Evolutionary conservation across 1,140 invertebrate genomes (phyloP).

Genomic region (Neotoxoptera formosana): DNA sequence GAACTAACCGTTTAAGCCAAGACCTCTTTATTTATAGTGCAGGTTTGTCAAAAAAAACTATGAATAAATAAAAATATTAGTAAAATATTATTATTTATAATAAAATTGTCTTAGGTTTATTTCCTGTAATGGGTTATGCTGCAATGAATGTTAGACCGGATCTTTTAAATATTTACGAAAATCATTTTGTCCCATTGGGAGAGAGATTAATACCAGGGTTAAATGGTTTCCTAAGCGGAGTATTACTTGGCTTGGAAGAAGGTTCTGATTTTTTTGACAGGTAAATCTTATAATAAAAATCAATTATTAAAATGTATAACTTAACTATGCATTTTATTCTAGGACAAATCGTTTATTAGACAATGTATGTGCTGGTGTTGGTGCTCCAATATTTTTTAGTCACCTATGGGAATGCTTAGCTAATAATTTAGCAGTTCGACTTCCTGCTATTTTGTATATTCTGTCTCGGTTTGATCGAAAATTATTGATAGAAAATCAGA

Average conservation of each 20-base stretch:
- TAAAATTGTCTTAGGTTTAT: constrained; percentile 73
- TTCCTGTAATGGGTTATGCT: constrained; percentile 88
- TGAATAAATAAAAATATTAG: neutral
- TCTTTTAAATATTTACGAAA: constrained; percentile 88
- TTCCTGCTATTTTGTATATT: constrained; percentile 85
- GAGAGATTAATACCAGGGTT: constrained; percentile 82
- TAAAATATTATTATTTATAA: neutral
- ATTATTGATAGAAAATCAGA: constrained; percentile 82
- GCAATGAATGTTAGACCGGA: constrained; percentile 89
- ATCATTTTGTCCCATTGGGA: constrained; percentile 87
- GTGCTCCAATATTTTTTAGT: constrained; percentile 82
- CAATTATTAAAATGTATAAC: neutral
- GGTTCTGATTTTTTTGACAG: constrained; percentile 89
- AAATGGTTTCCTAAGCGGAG: constrained; percentile 85
- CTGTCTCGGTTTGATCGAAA: constrained; percentile 85
- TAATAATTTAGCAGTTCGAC: constrained; percentile 81
- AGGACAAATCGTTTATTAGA: constrained; percentile 81
- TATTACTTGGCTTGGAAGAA: constrained; percentile 88
- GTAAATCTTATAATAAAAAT: constrained; percentile 63
- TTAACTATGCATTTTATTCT: constrained; percentile 59
- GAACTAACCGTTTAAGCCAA: constrained; percentile 80
- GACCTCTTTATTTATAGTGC: constrained; percentile 89
- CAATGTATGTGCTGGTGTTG: constrained; percentile 82
- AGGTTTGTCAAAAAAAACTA: constrained; percentile 64
- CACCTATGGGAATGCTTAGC: constrained; percentile 89